These are phyloP conservation scores for Loris lydekkerianus DNA, from an alignment of 2,797 vertebrate species.

Conservation along the genomic window DNA sequence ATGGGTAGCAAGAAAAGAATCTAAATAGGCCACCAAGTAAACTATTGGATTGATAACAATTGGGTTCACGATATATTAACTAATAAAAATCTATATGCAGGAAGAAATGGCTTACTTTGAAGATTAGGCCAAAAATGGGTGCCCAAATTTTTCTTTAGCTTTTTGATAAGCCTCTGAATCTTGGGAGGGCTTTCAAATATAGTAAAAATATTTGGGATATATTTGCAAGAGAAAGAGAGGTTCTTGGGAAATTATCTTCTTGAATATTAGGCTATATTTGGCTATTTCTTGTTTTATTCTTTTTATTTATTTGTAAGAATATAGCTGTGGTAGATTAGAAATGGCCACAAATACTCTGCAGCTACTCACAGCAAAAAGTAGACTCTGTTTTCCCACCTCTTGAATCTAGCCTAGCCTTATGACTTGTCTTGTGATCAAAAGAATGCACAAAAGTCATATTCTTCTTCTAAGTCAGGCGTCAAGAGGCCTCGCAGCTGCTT, in stretches of 20 bases:
- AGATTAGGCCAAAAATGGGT: neutral
- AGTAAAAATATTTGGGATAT: neutral
- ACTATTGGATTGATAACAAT: neutral
- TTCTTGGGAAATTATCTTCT: neutral
- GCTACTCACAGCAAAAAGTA: neutral
- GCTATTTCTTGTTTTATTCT: neutral
- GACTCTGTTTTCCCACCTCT: neutral
- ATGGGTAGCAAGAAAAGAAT: neutral
- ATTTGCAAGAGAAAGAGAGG: neutral
- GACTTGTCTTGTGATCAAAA: neutral
- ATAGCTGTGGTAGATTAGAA: neutral
- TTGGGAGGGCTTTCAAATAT: neutral
- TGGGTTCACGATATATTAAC: neutral
- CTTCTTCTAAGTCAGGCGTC: neutral
- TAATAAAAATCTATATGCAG: constrained; percentile 4
- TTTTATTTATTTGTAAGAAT: neutral
- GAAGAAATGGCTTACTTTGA: neutral
- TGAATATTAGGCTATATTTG: neutral
- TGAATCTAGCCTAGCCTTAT: neutral
- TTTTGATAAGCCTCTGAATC: neutral
- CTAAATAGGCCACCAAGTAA: neutral
- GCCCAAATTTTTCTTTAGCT: neutral
- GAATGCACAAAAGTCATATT: neutral
- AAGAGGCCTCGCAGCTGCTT: neutral
- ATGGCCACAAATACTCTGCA: neutral